Evolutionary conservation across 2,797 vertebrate species (phyloP).

Genomic region (Gambelia wislizenii): DNA sequence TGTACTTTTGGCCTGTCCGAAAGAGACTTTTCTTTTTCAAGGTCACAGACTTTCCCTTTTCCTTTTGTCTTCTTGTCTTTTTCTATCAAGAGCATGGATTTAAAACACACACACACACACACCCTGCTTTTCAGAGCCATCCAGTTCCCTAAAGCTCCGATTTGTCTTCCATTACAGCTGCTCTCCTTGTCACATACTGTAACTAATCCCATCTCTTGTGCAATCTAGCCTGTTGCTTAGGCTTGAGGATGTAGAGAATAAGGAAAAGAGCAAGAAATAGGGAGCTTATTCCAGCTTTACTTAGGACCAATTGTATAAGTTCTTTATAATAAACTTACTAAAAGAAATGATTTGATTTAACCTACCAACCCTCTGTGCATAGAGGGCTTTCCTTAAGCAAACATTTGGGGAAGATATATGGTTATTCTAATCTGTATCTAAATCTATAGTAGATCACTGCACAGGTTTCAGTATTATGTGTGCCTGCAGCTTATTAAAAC

Average conservation of each 20-base stretch:
- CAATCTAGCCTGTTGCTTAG: background rate
- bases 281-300: slow-evolving; percentile 23
- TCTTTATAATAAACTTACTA: slow-evolving; percentile 11
- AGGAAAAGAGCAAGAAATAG: slow-evolving; percentile 10
- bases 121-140: background rate
- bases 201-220: slow-evolving; percentile 17
- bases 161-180: background rate
- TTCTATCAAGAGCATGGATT: background rate
- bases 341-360: background rate
- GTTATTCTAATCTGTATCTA: background rate
- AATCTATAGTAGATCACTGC: background rate
- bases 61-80: background rate
- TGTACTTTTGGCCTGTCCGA: background rate
- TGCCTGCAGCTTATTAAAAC: slow-evolving; percentile 5
- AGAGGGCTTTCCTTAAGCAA: slow-evolving; percentile 15
- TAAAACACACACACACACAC: too few relatives aligned
- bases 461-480: background rate
- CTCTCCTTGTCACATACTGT: background rate
- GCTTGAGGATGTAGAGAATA: slow-evolving; percentile 8
- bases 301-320: background rate
- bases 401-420: fast-evolving
- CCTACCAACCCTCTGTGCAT: background rate
- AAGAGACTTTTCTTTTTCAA: too few relatives aligned
- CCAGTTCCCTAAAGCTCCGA: slow-evolving; percentile 5
- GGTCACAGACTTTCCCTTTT: too few relatives aligned